Evolutionary conservation across 37 sponge, comb jelly and placozoan genomes (phyloP).

Genomic region (Aphrocallistes beatrix): DNA sequence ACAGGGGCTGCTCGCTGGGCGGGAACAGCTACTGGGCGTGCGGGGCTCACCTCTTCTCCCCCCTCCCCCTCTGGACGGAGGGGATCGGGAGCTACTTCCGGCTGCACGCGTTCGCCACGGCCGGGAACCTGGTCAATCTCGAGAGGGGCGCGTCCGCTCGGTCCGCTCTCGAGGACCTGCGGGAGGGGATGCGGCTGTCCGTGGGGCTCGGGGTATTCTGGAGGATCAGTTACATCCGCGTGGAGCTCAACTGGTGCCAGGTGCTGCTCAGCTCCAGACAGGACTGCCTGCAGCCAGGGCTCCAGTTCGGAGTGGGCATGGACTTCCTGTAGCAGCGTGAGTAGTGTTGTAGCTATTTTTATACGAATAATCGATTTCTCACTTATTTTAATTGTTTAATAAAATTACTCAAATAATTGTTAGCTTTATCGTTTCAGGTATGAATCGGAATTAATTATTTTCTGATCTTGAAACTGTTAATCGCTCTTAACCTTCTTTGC

Average conservation of each 20-base stretch:
- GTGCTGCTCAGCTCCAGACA: background rate
- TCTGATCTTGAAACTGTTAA: too few species aligned
- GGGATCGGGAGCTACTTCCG: slow-evolving; percentile 32
- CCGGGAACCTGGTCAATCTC: slow-evolving; percentile 47
- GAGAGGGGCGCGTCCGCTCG: background rate
- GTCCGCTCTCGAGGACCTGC: background rate
- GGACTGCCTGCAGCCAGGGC: slow-evolving; percentile 46
- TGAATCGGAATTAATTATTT: too few species aligned
- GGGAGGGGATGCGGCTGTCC: background rate
- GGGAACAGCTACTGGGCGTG: slow-evolving; percentile 65
- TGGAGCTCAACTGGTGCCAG: background rate
- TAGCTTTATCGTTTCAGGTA: too few species aligned
- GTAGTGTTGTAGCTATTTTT: too few species aligned
- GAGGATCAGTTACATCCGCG: background rate
- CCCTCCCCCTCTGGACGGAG: slow-evolving; percentile 44
- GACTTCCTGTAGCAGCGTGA: slow-evolving; percentile 55
- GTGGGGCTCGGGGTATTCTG: background rate
- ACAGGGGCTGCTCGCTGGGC: slow-evolving; percentile 46
- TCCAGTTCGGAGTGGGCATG: slow-evolving; percentile 69
- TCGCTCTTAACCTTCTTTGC: background rate
- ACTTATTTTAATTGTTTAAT: too few species aligned
- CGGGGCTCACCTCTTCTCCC: slow-evolving; percentile 58
- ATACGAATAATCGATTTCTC: too few species aligned
- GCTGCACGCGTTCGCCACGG: slow-evolving; percentile 48
- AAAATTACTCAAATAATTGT: too few species aligned